Evolutionary conservation across 2,888 invertebrate species (phyloP).

Genomic region (Hofmannophila pseudospretella): DNA sequence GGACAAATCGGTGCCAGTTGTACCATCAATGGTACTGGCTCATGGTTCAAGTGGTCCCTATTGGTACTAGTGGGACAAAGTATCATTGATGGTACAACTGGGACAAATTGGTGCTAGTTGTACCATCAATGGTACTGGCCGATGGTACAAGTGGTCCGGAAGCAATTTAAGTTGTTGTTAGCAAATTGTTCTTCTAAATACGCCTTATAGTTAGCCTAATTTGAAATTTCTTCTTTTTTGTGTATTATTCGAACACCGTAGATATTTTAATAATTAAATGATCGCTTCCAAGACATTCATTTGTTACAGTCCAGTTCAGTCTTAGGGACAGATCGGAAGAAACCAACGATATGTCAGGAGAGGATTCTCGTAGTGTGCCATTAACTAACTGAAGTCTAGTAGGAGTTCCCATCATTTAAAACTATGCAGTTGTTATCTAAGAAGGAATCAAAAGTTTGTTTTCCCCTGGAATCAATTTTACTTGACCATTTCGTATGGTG

Average conservation of each 20-base stretch:
- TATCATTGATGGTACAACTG: too few relatives aligned
- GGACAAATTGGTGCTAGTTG: too few relatives aligned
- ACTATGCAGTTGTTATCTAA: not conserved
- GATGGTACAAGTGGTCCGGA: too few relatives aligned
- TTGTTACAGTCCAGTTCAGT: slow-evolving; percentile 1
- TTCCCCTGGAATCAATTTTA: slow-evolving; percentile 1
- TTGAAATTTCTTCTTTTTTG: too few relatives aligned
- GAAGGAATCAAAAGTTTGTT: not conserved
- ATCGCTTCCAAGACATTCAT: slow-evolving; percentile 12
- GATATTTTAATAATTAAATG: slow-evolving; percentile 9
- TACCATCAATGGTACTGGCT: too few relatives aligned
- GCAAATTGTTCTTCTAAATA: too few relatives aligned
- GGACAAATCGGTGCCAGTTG: too few relatives aligned
- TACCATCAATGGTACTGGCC: too few relatives aligned
- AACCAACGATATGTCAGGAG: slow-evolving; percentile 2
- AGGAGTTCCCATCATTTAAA: not conserved
- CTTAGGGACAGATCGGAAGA: slow-evolving; percentile 6
- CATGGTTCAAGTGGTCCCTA: too few relatives aligned
- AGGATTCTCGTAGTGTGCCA: not conserved
- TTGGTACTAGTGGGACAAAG: too few relatives aligned
- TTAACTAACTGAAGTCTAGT: slow-evolving; percentile 1
- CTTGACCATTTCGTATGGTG: slow-evolving; percentile 2
- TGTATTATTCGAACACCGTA: not conserved
- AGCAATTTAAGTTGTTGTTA: too few relatives aligned
- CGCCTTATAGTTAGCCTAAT: too few relatives aligned